Evolutionary conservation across 2,888 invertebrate genomes (phyloP), one percentile per base, ranked within the genome.

Genomic region (Phengaris arion): DNA sequence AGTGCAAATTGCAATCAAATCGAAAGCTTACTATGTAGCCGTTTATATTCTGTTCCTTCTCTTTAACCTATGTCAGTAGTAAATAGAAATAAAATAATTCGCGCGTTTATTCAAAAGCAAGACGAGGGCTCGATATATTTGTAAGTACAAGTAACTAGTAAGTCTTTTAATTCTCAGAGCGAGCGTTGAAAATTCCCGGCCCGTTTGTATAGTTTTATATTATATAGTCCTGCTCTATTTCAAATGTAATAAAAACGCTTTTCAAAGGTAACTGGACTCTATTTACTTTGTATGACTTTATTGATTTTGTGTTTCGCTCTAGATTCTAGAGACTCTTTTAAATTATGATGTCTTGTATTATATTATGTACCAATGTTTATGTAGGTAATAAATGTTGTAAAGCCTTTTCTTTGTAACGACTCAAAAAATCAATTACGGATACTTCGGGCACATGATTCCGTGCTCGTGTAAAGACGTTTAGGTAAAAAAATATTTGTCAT

Each of bases 131-230:
- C 22, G 22, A 64, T 64, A 6, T 12, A 45, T 59, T 15, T 12
- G 6, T 35, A 35, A 35, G 35, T 35, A 35, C 35, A 35, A 35
- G 35, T 35, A 35, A 35, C 35, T 35, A 64, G 35, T 64, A 12
- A 45, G 45, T 35, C 64, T 64, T 64, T 64, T 64, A 10, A 64
- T 64, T 10, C 35, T 12, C 35, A 45, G 10, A 22, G 45, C 7
- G 10, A 22, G 45, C 7, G 64, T 45, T 64, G 64, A 12, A 45
- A 64, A 45, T 10, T 64, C 64, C 6, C 4, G 35, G 3, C 2
- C 45, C 35, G 64, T 64, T 64, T 45, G 35, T 35, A 64, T 64
- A 64, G 64, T 64, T 64, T 64, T 35, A 64, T 64, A 64, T 64
- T 64, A 10, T 35, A 64, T 64, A 13, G 13, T n/a, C 35, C 64